Percentiles rank a stretch among this genome's conserved stretches.
Conservation (phyloP, 2,888 invertebrate species). For the Acanthosepion esculentum region DNA sequence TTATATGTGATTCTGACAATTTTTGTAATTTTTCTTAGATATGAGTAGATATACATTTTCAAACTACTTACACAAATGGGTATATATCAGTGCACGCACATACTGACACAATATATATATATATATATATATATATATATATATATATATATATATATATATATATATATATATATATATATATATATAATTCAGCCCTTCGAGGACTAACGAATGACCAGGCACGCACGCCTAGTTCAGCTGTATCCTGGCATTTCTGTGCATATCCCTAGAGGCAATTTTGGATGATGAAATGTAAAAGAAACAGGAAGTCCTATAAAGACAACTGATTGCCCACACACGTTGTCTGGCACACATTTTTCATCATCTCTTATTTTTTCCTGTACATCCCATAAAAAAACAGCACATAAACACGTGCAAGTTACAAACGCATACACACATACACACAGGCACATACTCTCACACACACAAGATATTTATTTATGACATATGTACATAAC, state of each 20-base stretch:
- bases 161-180: neutral
- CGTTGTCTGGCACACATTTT: neutral
- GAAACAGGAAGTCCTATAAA: neutral
- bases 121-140: neutral
- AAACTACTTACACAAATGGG: no score
- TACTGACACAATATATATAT: neutral
- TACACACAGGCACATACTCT: neutral
- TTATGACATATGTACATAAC: no score
- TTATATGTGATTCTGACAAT: no score
- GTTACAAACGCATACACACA: neutral
- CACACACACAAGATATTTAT: no score
- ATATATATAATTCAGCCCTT: no score
- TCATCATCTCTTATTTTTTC: neutral
- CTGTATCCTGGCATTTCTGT: neutral
- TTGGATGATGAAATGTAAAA: neutral
- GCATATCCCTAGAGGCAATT: neutral
- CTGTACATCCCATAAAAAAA: neutral
- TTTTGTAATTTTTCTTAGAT: no score
- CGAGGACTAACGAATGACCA: neutral
- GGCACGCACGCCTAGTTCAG: neutral
- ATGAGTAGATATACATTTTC: no score
- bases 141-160: neutral
- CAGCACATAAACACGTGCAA: neutral
- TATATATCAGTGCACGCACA: no score
- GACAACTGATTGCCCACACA: constrained; percentile 33